phyloP scores from a whole-genome alignment of 2,797 vertebrate genomes.

The Oryzias dopingdopingensis region DNA sequence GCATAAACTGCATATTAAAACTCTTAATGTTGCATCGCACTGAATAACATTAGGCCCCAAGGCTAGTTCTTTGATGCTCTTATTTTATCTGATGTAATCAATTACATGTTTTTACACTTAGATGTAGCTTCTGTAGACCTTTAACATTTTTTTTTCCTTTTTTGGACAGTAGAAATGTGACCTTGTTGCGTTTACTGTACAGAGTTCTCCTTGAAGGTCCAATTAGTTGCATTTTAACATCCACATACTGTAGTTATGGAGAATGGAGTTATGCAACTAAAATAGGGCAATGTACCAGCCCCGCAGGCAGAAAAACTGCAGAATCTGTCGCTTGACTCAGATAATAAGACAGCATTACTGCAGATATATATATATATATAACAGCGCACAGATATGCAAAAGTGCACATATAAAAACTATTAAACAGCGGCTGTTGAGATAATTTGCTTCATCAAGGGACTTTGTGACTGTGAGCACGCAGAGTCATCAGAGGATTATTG shows the following conservation, averaged over 20 bases:
- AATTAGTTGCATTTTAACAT: slow-evolving; percentile 40
- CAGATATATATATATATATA: slow-evolving; percentile 4
- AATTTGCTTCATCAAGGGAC: slow-evolving; percentile 39
- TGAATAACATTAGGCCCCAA: too few species aligned
- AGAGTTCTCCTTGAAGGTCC: slow-evolving; percentile 38
- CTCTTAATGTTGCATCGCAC: too few species aligned
- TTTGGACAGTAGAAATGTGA: slow-evolving; percentile 8
- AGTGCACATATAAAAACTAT: slow-evolving; percentile 5
- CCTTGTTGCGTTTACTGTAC: slow-evolving; percentile 3
- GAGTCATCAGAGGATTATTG: slow-evolving; percentile 29
- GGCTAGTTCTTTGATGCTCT: too few species aligned
- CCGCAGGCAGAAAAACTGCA: slow-evolving; percentile 18
- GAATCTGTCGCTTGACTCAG: background rate
- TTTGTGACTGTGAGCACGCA: slow-evolving; percentile 22
- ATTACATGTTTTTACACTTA: too few species aligned
- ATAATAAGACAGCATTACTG: slow-evolving; percentile 13
- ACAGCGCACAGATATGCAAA: slow-evolving; percentile 4
- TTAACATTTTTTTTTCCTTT: background rate
- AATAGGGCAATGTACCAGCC: slow-evolving; percentile 25
- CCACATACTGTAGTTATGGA: slow-evolving; percentile 20
- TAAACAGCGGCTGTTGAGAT: slow-evolving; percentile 14
- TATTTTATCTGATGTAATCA: too few species aligned
- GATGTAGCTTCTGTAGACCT: too few species aligned
- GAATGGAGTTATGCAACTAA: slow-evolving; percentile 39
- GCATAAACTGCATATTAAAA: background rate